These are phyloP conservation scores for Catocala fraxini DNA, from an alignment of 2,888 invertebrate genomes.

Conservation along the genomic window DNA sequence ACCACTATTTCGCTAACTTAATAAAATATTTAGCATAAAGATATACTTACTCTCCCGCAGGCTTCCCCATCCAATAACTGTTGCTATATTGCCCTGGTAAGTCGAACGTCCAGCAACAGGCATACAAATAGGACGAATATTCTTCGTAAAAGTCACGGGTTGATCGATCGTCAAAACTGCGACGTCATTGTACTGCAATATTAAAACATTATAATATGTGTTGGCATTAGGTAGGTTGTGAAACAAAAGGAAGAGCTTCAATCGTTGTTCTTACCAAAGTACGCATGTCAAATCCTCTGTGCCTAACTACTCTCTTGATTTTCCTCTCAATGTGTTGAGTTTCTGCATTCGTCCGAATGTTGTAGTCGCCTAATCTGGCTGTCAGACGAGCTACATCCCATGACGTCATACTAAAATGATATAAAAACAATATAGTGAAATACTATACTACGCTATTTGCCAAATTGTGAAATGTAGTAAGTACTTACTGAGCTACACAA, in stretches of 20 bases:
- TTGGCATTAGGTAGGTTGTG: too few relatives aligned
- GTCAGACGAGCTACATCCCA: slow-evolving; percentile 95
- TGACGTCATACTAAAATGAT: slow-evolving; percentile 91
- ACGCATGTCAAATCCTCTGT: slow-evolving; percentile 93
- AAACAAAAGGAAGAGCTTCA: too few relatives aligned
- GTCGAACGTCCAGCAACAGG: slow-evolving; percentile 87
- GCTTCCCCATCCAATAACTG: slow-evolving; percentile 97
- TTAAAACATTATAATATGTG: background rate
- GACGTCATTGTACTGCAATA: slow-evolving; percentile 93
- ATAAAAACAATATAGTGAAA: background rate
- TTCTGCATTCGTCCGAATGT: slow-evolving; percentile 92
- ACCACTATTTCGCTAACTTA: too few relatives aligned
- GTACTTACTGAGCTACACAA: slow-evolving; percentile 94
- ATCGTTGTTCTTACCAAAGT: slow-evolving; percentile 88
- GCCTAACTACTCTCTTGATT: slow-evolving; percentile 94
- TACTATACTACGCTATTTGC: background rate
- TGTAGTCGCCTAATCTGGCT: slow-evolving; percentile 94
- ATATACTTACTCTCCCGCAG: slow-evolving; percentile 90
- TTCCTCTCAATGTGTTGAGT: slow-evolving; percentile 92
- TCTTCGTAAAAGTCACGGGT: slow-evolving; percentile 91
- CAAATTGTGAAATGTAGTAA: background rate
- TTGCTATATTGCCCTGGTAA: slow-evolving; percentile 91
- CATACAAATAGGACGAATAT: slow-evolving; percentile 93
- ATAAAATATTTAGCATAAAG: background rate
- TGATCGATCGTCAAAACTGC: slow-evolving; percentile 93